phyloP scores from a whole-genome alignment of 2,113 vertebrate species.

The Axis porcinus region DNA sequence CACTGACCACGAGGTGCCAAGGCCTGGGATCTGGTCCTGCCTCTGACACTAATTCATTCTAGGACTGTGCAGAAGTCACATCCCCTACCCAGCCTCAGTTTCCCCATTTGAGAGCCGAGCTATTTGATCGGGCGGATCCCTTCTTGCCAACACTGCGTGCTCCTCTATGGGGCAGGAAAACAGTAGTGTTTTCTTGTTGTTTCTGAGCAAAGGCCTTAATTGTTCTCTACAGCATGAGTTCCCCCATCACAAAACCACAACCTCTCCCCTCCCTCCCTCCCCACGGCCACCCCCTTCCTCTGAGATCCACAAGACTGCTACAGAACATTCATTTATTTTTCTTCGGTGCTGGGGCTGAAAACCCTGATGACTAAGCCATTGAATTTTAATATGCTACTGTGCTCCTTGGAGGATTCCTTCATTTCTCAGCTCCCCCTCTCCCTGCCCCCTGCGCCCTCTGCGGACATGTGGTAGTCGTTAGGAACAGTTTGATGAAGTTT shows the following conservation, averaged over 20 bases:
- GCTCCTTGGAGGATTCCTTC: slow-evolving; percentile 74
- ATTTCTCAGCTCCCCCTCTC: slow-evolving; percentile 57
- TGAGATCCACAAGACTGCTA: slow-evolving; percentile 60
- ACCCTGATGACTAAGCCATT: slow-evolving; percentile 75
- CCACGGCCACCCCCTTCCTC: slow-evolving; percentile 10
- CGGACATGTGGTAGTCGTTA: slow-evolving; percentile 81
- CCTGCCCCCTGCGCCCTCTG: slow-evolving; percentile 43
- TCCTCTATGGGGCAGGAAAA: not conserved
- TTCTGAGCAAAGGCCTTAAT: slow-evolving; percentile 66
- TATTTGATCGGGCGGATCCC: not conserved
- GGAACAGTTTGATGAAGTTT: slow-evolving; percentile 73
- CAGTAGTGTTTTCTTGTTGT: slow-evolving; percentile 56
- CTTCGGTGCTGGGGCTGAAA: slow-evolving; percentile 49
- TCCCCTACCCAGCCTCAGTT: not conserved
- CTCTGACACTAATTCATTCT: not conserved
- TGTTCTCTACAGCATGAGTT: slow-evolving; percentile 60
- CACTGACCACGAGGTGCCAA: not conserved
- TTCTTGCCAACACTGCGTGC: not conserved
- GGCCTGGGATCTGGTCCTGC: not conserved
- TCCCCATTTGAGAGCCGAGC: slow-evolving; percentile 15
- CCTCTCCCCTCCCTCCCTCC: not conserved
- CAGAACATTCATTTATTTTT: slow-evolving; percentile 73
- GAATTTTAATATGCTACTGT: slow-evolving; percentile 80
- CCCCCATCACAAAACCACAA: slow-evolving; percentile 22
- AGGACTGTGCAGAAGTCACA: not conserved